Percentiles rank a stretch among this genome's conserved stretches.
phyloP scores from a whole-genome alignment of 2,888 invertebrate genomes.

The Penaeus monodon region DNA sequence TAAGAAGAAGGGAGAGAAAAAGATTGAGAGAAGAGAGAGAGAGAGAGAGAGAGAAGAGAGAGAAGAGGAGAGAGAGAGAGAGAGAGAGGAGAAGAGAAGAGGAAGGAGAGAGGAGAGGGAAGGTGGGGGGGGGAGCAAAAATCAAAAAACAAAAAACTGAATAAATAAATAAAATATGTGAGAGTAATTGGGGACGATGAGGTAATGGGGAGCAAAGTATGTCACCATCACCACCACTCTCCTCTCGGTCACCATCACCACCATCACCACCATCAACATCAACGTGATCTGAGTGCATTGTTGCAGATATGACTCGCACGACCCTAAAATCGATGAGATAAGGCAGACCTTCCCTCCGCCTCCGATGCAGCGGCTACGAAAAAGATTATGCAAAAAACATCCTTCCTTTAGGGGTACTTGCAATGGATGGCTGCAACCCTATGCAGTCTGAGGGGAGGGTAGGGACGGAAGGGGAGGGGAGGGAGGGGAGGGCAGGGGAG shows the following conservation, averaged over 20 bases:
- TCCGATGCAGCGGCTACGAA: constrained; percentile 5
- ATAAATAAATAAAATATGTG: too few species aligned
- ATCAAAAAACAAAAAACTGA: too few species aligned
- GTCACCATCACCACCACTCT: too few species aligned
- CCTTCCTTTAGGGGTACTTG: constrained; percentile 8
- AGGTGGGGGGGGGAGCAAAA: background rate
- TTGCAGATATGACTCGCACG: too few species aligned
- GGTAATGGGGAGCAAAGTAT: too few species aligned
- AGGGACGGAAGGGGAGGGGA: background rate
- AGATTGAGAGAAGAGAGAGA: too few species aligned
- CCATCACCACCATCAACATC: too few species aligned
- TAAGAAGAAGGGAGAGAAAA: background rate
- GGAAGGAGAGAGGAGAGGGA: too few species aligned
- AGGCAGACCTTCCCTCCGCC: background rate
- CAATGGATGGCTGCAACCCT: constrained; percentile 13
- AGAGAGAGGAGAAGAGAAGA: too few species aligned
- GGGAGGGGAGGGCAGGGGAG: background rate
- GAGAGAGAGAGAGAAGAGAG: background rate
- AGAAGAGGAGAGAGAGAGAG: background rate
- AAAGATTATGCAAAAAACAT: background rate
- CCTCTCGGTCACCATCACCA: too few species aligned
- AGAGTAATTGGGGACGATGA: too few species aligned
- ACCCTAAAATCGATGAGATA: constrained; percentile 13
- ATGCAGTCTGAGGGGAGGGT: constrained; percentile 14
- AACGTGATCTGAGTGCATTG: too few species aligned